Evolutionary conservation across 2,113 vertebrate species (phyloP).

Genomic region (Geothlypis trichas): DNA sequence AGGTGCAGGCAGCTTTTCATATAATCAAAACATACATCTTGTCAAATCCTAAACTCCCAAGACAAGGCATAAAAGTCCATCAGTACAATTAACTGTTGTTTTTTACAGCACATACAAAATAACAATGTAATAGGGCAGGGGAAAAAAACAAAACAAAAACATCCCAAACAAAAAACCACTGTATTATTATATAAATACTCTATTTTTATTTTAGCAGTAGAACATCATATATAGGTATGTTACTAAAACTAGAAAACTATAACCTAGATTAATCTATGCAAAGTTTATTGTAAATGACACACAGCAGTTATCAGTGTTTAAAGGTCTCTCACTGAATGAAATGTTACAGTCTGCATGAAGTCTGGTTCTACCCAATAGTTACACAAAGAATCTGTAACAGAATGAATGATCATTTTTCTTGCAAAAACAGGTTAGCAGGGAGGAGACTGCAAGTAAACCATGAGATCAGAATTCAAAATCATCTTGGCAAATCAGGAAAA

Average conservation of each 20-base stretch:
- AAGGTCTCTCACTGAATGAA: neutral
- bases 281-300: neutral
- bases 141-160: neutral
- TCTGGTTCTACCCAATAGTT: neutral
- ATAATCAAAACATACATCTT: neutral
- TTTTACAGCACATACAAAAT: neutral
- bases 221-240: neutral
- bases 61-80: neutral
- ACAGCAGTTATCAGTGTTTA: neutral
- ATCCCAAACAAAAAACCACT: rapidly evolving
- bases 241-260: neutral
- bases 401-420: neutral
- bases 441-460: neutral
- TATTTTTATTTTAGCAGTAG: neutral
- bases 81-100: neutral
- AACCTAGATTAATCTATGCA: neutral
- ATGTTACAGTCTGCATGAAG: neutral
- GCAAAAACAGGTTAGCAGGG: neutral
- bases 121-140: neutral
- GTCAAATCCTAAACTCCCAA: neutral
- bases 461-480: neutral
- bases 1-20: neutral
- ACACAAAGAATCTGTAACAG: neutral
- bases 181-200: neutral
- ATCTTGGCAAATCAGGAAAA: neutral